Evolutionary conservation across 1,140 invertebrate species (phyloP).

Genomic region (Nomia melanderi): DNA sequence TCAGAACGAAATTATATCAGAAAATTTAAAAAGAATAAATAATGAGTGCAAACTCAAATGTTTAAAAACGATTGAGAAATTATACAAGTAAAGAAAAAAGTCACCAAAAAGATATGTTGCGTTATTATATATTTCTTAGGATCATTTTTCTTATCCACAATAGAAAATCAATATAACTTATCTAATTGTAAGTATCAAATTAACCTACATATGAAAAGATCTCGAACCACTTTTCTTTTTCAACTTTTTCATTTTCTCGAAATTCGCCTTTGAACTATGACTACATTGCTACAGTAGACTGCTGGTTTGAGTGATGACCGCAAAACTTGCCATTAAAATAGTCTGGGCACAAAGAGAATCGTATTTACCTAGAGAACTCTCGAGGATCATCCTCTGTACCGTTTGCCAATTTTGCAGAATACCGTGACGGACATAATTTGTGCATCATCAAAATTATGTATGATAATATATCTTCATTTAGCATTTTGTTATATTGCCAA

Average conservation of each 20-base stretch:
- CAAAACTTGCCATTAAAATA: slow-evolving; percentile 18
- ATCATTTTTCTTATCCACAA: too few species aligned
- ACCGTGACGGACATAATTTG: slow-evolving; percentile 18
- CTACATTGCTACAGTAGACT: background rate
- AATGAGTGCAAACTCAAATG: too few species aligned
- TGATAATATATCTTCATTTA: slow-evolving; percentile 14
- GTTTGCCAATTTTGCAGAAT: slow-evolving; percentile 33
- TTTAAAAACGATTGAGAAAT: too few species aligned
- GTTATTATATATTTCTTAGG: too few species aligned
- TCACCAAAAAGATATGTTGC: too few species aligned
- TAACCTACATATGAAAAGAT: too few species aligned
- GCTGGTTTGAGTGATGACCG: slow-evolving; percentile 3
- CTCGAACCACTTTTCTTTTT: background rate
- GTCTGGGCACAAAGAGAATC: background rate
- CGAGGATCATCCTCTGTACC: slow-evolving; percentile 5
- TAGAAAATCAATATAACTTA: too few species aligned
- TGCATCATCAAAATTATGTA: slow-evolving; percentile 7
- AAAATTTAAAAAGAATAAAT: too few species aligned
- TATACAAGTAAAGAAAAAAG: too few species aligned
- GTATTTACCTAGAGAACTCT: slow-evolving; percentile 14
- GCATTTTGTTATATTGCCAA: background rate
- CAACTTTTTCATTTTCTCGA: background rate
- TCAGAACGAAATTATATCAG: too few species aligned
- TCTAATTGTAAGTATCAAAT: too few species aligned
- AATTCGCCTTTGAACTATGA: background rate